A percentile compares a stretch with the other conserved stretches of the same genome.
phyloP scores from a whole-genome alignment of 53 echinoderm and acorn worm species.

The Zoroaster sp. region DNA sequence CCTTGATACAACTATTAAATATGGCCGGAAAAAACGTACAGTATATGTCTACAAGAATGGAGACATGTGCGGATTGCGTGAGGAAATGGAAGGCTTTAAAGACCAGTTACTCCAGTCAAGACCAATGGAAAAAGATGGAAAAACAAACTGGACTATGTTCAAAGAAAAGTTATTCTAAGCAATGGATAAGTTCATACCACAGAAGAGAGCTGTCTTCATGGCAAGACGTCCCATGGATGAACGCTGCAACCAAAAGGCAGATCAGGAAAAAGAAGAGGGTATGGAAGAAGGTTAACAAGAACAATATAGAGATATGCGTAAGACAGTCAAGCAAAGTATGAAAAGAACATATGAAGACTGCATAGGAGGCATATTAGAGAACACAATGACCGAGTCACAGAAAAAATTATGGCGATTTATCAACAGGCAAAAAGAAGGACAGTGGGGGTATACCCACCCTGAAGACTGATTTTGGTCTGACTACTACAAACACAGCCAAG shows the following conservation, averaged over 20 bases:
- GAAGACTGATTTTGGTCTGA: neutral
- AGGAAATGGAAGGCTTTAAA: neutral
- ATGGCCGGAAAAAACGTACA: neutral
- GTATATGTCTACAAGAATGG: neutral
- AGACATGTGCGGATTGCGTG: neutral
- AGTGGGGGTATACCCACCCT: neutral
- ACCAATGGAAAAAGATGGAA: constrained; percentile 7
- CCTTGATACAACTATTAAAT: constrained; percentile 2
- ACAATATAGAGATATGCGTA: constrained; percentile 14
- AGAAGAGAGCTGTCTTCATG: constrained; percentile 26
- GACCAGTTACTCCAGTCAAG: neutral
- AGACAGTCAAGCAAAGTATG: constrained; percentile 9
- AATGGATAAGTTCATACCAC: constrained; percentile 21
- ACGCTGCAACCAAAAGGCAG: neutral
- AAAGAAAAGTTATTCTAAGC: constrained; percentile 10
- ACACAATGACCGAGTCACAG: neutral
- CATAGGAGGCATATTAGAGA: neutral
- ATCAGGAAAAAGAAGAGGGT: neutral
- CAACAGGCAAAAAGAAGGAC: constrained; percentile 7
- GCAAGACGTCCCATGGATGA: constrained; percentile 56
- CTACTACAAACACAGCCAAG: neutral
- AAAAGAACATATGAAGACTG: constrained; percentile 34
- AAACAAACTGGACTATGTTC: constrained; percentile 34
- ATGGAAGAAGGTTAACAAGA: constrained; percentile 6
- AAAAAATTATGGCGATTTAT: constrained; percentile 17